Evolutionary conservation across 2,113 vertebrate genomes (phyloP).

Genomic region (Oncorhynchus nerka): DNA sequence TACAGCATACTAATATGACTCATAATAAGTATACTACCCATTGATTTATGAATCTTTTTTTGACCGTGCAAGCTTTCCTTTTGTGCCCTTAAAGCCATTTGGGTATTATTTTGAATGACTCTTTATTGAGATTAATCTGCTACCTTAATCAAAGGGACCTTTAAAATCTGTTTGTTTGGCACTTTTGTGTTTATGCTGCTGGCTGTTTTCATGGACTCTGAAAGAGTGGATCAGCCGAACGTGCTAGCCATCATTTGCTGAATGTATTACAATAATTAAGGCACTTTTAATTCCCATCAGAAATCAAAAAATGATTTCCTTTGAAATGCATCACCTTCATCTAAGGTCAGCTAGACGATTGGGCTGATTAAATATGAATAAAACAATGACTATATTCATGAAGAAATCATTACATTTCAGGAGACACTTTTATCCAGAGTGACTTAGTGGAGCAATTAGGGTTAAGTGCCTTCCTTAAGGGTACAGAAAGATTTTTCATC

Average conservation of each 20-base stretch:
- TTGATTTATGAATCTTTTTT: no score
- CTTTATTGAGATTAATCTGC: constrained; percentile 64
- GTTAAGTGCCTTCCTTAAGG: no score
- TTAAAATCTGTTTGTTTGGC: constrained; percentile 56
- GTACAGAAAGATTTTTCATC: no score
- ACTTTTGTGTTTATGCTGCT: constrained; percentile 59
- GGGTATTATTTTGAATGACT: constrained; percentile 65
- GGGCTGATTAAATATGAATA: constrained; percentile 15
- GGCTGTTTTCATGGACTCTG: constrained; percentile 49
- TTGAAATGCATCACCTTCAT: constrained; percentile 7
- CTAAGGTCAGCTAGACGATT: constrained; percentile 30
- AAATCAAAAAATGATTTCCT: constrained; percentile 20
- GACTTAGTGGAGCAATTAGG: no score
- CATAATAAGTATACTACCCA: no score
- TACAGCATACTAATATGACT: no score
- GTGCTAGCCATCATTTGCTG: constrained; percentile 42
- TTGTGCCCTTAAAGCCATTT: constrained; percentile 48
- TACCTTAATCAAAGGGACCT: constrained; percentile 61
- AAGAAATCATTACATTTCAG: no score
- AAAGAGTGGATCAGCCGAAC: constrained; percentile 50
- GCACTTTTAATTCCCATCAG: constrained; percentile 11
- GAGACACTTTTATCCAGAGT: no score
- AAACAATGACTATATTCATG: background rate
- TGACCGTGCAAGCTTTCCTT: constrained; percentile 9
- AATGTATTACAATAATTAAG: constrained; percentile 26